Conservation (phyloP, 2,888 invertebrate species). For the Archips xylosteana region DNA sequence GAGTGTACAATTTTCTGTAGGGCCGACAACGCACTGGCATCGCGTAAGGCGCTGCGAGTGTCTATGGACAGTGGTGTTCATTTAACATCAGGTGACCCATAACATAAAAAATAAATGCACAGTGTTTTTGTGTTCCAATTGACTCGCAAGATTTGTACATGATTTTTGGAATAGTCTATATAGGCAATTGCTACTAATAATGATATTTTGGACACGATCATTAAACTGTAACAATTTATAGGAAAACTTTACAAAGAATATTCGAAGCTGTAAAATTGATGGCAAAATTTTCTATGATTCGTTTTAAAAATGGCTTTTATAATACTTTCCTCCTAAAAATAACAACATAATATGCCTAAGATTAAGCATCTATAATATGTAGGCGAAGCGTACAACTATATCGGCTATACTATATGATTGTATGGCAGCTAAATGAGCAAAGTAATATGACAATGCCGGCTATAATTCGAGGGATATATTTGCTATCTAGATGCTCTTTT, state of each 20-base stretch:
- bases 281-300: neutral
- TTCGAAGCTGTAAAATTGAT: neutral
- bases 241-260: neutral
- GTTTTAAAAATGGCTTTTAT: neutral
- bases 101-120: too few species aligned
- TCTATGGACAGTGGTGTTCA: too few species aligned
- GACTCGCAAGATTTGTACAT: neutral
- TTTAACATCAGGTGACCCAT: too few species aligned
- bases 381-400: constrained; percentile 20
- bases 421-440: constrained; percentile 65
- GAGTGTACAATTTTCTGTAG: too few species aligned
- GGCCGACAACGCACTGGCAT: too few species aligned
- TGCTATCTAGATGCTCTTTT: constrained; percentile 58
- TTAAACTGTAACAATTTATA: neutral
- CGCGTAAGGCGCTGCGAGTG: too few species aligned
- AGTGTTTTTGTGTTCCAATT: too few species aligned
- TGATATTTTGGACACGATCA: neutral
- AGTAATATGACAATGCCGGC: constrained; percentile 61
- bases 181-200: too few species aligned
- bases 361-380: constrained; percentile 26
- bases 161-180: neutral
- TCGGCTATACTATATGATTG: constrained; percentile 25
- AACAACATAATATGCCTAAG: neutral
- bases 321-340: neutral
- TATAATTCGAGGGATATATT: constrained; percentile 53